Evolutionary conservation across 2,797 vertebrate genomes (phyloP), one percentile per base, ranked within the genome.

Genomic region (Channallabes apus): DNA sequence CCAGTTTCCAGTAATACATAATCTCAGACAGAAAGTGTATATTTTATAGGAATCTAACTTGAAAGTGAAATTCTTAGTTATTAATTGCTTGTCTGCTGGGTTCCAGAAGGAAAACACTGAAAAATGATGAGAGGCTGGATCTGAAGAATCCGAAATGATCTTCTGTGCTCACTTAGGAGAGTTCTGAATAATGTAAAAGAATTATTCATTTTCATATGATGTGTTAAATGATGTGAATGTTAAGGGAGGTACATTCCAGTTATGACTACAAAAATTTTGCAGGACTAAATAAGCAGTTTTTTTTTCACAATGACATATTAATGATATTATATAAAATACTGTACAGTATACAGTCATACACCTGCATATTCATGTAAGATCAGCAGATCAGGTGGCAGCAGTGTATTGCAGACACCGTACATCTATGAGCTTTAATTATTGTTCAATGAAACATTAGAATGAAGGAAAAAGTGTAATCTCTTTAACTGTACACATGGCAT

Each of bases 131-230:
- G 58, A 77, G 35, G 29, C 75, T 32, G 32, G 56, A 82, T 82
- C 68, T 59, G 18, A 72, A 59, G 81, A 82, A 73, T 82, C 54
- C 38, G 20, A 73, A 82, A 82, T 72, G 22, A 82, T 27, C 24
- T 35, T 32, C 58, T 82, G 38, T 72, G 24, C 81, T 82, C 22
- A 59, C 51, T 82, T n/a, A 82, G 77, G 35, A 41, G 61, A 18
- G 8, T 80, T 80, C 61, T 51, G 61, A 80, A 80, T 80, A 80
- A 65, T 80, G 27, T 46, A 64, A 46, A 64, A 41, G 7, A 64
- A 64, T 27, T 41, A 80, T 80, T 80, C 9, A 64, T 64, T 80
- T 56, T 65, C 27, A 61, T 72, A 72, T 59, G 77, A 64, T 80
- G 35, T 65, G 64, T 80, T 15, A 80, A 64, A 64, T 64, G 20